Base-by-base conservation (phyloP, 2,113 vertebrate genomes). In the Callospermophilus lateralis region DNA sequence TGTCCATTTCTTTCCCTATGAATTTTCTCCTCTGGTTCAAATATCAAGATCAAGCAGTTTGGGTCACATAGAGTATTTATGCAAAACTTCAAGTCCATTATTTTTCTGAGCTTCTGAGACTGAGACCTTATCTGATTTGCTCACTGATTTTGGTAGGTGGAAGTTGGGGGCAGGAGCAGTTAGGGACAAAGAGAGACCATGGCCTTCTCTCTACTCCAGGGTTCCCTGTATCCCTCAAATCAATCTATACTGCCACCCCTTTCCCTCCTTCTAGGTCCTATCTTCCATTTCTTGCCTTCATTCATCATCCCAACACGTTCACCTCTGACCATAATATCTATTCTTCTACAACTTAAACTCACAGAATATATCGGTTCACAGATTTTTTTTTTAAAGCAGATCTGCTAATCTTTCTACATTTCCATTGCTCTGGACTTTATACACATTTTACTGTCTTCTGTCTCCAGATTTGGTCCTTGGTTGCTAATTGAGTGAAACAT, bases 21-120 rank as follows among this genome's bases (percentile, higher is more conserved):
- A 39, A 15, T 81, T 95, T 90, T 65, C 42, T 96, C n/a, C 51
- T 95, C 87, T 51, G 65, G 67, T 61, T 79, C 65, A 55, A 78
- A 91, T 30, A 63, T 84, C 53, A 74, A 79, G 51, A 68, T 53
- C 16, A 68, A 84, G 73, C 45, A 5, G 58, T 39, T 84, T 87
- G 16, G 68, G 76, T 51, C 79, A 42, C 67, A 63, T 11, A 39
- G 34, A 42, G 4, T 45, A 61, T 85, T 76, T 87, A 17, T 81
- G 89, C 72, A 88, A 78, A 48, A 86, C 16, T 34, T 84, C 72
- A 77, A 13, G 11, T 13, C 12, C 81, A 13, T 48, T 53, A 4
- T 84, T 89, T 79, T 90, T 32, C 55, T 53, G 16, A 84, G 63
- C 85, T 95, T 87, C 80, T 22, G 55, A 84, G 70, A 89, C 1